Base-by-base conservation (phyloP, 2,888 invertebrate genomes). In the Linyphia triangularis region DNA sequence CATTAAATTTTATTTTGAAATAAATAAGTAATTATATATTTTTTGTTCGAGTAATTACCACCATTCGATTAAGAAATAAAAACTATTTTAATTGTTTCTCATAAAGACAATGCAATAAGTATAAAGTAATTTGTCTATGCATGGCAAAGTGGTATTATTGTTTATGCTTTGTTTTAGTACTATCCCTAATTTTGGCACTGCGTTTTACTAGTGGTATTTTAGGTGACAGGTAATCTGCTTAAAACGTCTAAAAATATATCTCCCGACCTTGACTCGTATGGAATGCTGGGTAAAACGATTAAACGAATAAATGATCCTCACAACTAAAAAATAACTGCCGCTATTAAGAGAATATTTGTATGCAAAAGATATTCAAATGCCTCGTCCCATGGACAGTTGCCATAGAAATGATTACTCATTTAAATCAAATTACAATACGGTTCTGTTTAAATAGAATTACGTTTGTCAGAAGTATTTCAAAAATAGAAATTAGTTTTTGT, bases 221-320 rank as follows among this genome's bases (percentile, higher is more conserved):
- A 61, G 63, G 26, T 24, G 40, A 30, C 26, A 61, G 24, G 40
- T 59, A 81, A 81, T 81, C 70, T 81, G 69, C 57, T 59, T 81
- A 81, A 57, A 70, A 37, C 81, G 26, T 30, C 83, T 33, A 73
- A 83, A 83, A 73, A 83, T 83, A 83, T 28, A 13, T 26, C 51
- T 51, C 22, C 16, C 22, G 83, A 13, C 83, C 83, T 83, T 83
- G 73, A 30, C 28, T 43, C 22, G 28, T 9, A 33, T 30, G 59
- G 37, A 65, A 83, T 40, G 61, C 33, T 0, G 59, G 33, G n/a
- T 57, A 37, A 19, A 51, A 5, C 83, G 28, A 83, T 83, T 83
- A 83, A 73, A 73, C 28, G 73, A 75, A 73, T 51, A 83, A 83
- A 83, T 33, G 65, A 73, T n/a, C 51, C 83, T 4, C 30, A n/a